Conservation (phyloP, 2,888 invertebrate genomes). For the Sylvicola cinctus region DNA sequence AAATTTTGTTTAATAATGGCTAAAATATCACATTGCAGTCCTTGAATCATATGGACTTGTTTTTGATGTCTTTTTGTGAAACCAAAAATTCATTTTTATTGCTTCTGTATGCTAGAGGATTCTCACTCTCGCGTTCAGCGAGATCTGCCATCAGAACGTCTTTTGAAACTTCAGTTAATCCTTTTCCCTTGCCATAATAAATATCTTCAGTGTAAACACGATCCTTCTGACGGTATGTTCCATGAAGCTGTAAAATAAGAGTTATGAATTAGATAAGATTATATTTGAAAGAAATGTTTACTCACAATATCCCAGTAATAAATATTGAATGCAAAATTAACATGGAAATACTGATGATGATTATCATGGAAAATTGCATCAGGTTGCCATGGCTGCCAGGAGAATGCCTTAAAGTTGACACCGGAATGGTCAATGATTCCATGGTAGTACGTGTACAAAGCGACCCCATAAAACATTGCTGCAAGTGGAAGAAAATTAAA, state of each 20-base stretch:
- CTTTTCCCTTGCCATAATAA: slow-evolving; percentile 35
- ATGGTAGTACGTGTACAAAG: slow-evolving; percentile 44
- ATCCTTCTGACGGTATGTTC: slow-evolving; percentile 39
- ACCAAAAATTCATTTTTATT: too few relatives aligned
- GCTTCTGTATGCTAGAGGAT: slow-evolving; percentile 25
- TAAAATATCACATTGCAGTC: too few relatives aligned
- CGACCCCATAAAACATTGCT: slow-evolving; percentile 26
- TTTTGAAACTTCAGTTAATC: slow-evolving; percentile 27
- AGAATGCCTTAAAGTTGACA: slow-evolving; percentile 44
- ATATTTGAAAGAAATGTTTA: slow-evolving; percentile 23
- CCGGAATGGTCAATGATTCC: slow-evolving; percentile 60
- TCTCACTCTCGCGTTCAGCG: slow-evolving; percentile 26
- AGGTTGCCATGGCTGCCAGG: slow-evolving; percentile 63
- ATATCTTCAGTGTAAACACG: slow-evolving; percentile 45
- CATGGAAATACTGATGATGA: slow-evolving; percentile 59
- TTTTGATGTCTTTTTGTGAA: too few relatives aligned
- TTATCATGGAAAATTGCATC: slow-evolving; percentile 55
- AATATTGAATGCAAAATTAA: slow-evolving; percentile 56
- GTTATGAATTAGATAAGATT: too few relatives aligned
- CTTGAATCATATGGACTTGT: too few relatives aligned
- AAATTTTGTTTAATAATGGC: too few relatives aligned
- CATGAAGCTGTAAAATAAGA: slow-evolving; percentile 34
- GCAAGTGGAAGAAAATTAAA: slow-evolving; percentile 7
- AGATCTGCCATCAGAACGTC: slow-evolving; percentile 30
- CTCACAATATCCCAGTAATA: slow-evolving; percentile 47